Evolutionary conservation across 2,113 vertebrate species (phyloP).

Genomic region (Ancistrus triradiatus): DNA sequence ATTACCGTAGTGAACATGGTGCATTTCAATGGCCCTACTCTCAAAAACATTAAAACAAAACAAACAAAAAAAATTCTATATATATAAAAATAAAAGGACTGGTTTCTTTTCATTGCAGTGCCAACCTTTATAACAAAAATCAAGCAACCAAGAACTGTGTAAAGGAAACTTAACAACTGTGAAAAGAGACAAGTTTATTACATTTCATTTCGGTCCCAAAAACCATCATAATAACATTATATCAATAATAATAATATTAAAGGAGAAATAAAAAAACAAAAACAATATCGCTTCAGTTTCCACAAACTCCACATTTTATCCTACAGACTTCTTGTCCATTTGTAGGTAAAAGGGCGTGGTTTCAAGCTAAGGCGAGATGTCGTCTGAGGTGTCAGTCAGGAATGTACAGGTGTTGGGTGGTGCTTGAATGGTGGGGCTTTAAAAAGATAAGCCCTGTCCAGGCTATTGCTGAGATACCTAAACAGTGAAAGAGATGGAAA

Average conservation of each 20-base stretch:
- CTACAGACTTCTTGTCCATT: conserved; percentile 62
- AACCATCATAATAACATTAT: conserved; percentile 78
- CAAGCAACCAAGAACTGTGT: neutral
- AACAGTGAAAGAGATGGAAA: too few relatives aligned
- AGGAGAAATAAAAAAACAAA: conserved; percentile 55
- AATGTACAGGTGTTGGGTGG: conserved; percentile 65
- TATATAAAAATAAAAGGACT: too few relatives aligned
- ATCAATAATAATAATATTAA: conserved; percentile 78
- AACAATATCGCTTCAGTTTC: conserved; percentile 68
- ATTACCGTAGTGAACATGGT: too few relatives aligned
- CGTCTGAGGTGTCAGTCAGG: conserved; percentile 70
- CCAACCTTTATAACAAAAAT: neutral
- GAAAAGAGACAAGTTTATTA: conserved; percentile 47
- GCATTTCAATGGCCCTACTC: too few relatives aligned
- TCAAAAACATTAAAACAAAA: too few relatives aligned
- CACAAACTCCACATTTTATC: conserved; percentile 61
- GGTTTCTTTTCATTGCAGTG: too few relatives aligned
- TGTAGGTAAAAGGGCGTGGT: conserved; percentile 55
- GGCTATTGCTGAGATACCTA: conserved; percentile 71
- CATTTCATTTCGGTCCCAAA: conserved; percentile 75
- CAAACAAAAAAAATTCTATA: too few relatives aligned
- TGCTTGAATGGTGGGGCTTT: conserved; percentile 33
- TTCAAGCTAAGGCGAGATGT: conserved; percentile 59
- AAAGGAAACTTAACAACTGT: neutral
- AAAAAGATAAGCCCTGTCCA: conserved; percentile 45